Percentiles rank a stretch among this genome's conserved stretches.
Conservation (phyloP, 2,113 vertebrate species). For the Morone chrysops region DNA sequence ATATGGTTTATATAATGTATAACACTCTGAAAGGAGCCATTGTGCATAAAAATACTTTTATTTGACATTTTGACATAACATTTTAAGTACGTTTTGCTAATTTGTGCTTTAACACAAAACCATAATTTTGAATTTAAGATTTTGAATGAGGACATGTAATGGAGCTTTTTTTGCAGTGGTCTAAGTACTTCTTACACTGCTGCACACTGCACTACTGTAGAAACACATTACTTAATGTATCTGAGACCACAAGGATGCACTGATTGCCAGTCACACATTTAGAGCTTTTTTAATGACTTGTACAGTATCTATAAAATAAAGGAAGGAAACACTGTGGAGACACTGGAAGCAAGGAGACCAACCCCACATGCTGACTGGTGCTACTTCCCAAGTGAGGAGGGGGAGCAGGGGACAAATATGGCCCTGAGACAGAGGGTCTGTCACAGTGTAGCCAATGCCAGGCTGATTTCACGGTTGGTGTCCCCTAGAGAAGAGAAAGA, state of each 20-base stretch:
- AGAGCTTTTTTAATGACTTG: slow-evolving; percentile 31
- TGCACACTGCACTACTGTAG: neutral
- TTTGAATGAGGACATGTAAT: neutral
- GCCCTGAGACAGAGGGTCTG: slow-evolving; percentile 75
- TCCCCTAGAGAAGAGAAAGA: slow-evolving; percentile 70
- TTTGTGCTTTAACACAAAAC: no score
- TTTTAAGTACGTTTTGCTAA: no score
- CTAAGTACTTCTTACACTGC: neutral
- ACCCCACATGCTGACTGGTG: slow-evolving; percentile 67
- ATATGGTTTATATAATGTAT: neutral
- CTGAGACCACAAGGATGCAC: neutral
- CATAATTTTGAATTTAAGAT: neutral
- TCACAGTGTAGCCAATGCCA: slow-evolving; percentile 79
- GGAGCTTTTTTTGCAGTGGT: neutral
- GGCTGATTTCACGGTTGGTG: slow-evolving; percentile 83
- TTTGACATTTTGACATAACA: no score
- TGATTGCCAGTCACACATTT: slow-evolving; percentile 10
- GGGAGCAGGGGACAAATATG: slow-evolving; percentile 69
- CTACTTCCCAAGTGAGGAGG: slow-evolving; percentile 60
- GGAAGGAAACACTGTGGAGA: slow-evolving; percentile 43
- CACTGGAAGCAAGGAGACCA: slow-evolving; percentile 29
- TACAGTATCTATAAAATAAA: slow-evolving; percentile 30
- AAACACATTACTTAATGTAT: neutral
- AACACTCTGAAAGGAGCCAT: neutral
- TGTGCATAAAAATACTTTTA: no score